A percentile compares a stretch with the other conserved stretches of the same genome.
Conservation (phyloP, 1,140 invertebrate genomes). For the Pogonomyrmex barbatus region DNA sequence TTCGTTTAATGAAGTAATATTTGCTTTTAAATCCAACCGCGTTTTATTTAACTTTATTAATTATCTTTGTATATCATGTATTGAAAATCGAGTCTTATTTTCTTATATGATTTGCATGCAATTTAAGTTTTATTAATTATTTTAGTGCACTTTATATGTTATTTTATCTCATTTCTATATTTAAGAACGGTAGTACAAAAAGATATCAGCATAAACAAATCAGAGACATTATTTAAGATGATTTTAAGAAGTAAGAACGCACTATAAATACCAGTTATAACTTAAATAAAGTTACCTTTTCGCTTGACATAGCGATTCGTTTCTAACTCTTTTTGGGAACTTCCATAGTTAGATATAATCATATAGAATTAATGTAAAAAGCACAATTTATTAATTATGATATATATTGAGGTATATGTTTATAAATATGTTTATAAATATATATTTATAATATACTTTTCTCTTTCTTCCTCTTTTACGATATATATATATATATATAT, state of each 20-base stretch:
- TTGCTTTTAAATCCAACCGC: slow-evolving; percentile 10
- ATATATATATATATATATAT: background rate
- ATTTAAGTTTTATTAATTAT: background rate
- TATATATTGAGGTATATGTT: background rate
- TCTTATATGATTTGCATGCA: background rate
- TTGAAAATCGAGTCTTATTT: background rate
- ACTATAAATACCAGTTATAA: background rate
- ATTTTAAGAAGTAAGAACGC: too few species aligned
- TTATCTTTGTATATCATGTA: background rate
- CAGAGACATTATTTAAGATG: too few species aligned
- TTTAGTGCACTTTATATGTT: background rate
- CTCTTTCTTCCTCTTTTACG: too few species aligned
- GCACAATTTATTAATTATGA: background rate
- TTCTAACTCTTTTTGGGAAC: background rate
- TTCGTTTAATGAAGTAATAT: slow-evolving; percentile 34
- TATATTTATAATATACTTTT: too few species aligned
- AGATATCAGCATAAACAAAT: too few species aligned
- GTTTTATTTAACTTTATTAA: slow-evolving; percentile 40
- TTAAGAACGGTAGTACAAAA: too few species aligned
- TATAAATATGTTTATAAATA: background rate
- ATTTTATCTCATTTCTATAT: too few species aligned
- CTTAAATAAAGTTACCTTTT: too few species aligned
- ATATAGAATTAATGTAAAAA: background rate
- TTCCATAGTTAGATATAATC: background rate
- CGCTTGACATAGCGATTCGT: background rate